These are phyloP conservation scores for Achroia grisella DNA, from an alignment of 1,140 invertebrate genomes.

Conservation along the genomic window DNA sequence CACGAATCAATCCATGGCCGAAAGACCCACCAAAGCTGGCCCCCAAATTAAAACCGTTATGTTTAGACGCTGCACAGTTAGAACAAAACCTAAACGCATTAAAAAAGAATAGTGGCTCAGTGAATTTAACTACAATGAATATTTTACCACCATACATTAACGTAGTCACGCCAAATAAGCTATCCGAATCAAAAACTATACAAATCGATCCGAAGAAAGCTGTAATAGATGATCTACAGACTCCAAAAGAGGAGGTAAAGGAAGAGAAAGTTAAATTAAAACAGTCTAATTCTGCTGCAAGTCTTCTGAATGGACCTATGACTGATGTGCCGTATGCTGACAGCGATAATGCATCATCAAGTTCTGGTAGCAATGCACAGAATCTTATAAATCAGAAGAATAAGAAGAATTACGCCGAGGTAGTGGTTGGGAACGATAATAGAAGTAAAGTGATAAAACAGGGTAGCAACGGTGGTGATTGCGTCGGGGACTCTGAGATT, in stretches of 20 bases:
- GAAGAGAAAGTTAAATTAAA: conserved; percentile 41
- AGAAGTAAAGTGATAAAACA: conserved; percentile 49
- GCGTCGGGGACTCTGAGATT: conserved; percentile 48
- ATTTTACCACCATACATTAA: conserved; percentile 63
- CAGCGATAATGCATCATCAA: conserved; percentile 61
- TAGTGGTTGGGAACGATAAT: conserved; percentile 28
- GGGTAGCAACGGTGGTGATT: conserved; percentile 48
- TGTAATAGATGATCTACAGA: conserved; percentile 55
- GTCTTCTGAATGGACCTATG: conserved; percentile 65
- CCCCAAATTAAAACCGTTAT: conserved; percentile 56
- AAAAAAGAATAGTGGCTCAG: conserved; percentile 68
- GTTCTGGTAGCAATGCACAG: conserved; percentile 33
- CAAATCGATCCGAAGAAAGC: conserved; percentile 71
- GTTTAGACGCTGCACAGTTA: conserved; percentile 62
- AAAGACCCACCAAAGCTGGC: conserved; percentile 40
- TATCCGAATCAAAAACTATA: conserved; percentile 63
- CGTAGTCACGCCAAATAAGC: conserved; percentile 66
- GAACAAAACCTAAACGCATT: conserved; percentile 68
- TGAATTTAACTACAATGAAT: conserved; percentile 68
- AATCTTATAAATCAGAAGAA: conserved; percentile 38
- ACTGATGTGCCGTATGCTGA: conserved; percentile 70
- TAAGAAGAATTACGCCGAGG: conserved; percentile 33
- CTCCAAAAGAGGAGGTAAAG: conserved; percentile 37
- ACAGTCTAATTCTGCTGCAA: conserved; percentile 58
- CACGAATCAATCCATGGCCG: conserved; percentile 46